phyloP scores from a whole-genome alignment of 1,140 invertebrate species.

The Chironomus tepperi region DNA sequence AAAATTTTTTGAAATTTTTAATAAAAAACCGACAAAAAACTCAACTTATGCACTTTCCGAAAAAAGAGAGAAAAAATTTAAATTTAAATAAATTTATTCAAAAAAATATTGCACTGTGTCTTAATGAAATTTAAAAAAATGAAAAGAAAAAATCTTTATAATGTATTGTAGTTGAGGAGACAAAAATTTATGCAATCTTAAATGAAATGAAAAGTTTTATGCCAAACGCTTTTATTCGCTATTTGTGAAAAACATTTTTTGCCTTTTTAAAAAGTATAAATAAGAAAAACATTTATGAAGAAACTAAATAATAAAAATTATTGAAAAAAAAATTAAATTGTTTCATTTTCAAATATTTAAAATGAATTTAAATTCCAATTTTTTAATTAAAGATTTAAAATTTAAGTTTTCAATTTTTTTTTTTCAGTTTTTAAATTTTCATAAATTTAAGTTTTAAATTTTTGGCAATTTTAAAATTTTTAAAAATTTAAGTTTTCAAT shows the following conservation, averaged over 20 bases:
- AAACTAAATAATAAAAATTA: too few species aligned
- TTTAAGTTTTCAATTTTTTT: too few species aligned
- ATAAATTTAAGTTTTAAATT: too few species aligned
- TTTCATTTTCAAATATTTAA: too few species aligned
- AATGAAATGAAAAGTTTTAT: not conserved
- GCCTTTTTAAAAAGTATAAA: not conserved
- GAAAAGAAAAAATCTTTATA: not conserved
- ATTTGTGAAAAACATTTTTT: not conserved
- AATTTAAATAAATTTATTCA: not conserved
- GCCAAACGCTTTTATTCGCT: slow-evolving; percentile 2
- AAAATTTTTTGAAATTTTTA: not conserved
- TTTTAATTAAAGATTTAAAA: too few species aligned
- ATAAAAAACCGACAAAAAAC: not conserved
- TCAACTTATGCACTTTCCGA: not conserved
- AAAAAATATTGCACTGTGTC: slow-evolving; percentile 7
- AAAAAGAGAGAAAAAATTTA: not conserved
- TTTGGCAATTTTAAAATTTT: too few species aligned
- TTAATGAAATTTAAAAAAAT: not conserved
- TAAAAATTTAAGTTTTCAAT: too few species aligned
- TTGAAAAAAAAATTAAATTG: too few species aligned
- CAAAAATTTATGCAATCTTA: not conserved
- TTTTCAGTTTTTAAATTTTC: too few species aligned
- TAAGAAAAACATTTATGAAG: not conserved
- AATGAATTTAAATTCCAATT: too few species aligned
- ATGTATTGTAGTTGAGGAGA: too few species aligned